Conservation (phyloP, 1,140 invertebrate genomes). For the Drosophila leontia region DNA sequence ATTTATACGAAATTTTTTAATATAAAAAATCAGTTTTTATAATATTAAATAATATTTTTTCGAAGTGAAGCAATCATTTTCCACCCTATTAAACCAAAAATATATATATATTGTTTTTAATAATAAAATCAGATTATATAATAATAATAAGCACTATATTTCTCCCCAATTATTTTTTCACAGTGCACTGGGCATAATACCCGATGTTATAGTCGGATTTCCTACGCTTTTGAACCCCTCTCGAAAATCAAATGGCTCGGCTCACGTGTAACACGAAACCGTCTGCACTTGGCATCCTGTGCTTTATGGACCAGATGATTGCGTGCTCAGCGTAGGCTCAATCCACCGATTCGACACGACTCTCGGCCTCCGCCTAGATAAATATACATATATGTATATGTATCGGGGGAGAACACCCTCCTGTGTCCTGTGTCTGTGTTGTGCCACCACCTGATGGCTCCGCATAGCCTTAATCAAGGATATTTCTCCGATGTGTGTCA, state of each 20-base stretch:
- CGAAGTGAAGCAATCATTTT: too few relatives aligned
- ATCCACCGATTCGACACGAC: constrained; percentile 21
- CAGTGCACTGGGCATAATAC: not conserved
- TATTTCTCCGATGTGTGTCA: constrained; percentile 20
- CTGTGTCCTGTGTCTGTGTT: not conserved
- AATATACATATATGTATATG: not conserved
- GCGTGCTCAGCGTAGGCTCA: constrained; percentile 54
- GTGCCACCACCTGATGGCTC: constrained; percentile 24
- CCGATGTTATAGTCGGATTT: constrained; percentile 13
- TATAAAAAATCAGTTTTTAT: too few relatives aligned
- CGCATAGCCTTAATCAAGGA: constrained; percentile 25
- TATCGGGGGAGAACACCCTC: not conserved
- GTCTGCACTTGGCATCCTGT: constrained; percentile 67
- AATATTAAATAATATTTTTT: too few relatives aligned
- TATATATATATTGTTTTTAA: too few relatives aligned
- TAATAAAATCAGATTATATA: too few relatives aligned
- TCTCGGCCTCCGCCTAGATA: not conserved
- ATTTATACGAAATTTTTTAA: too few relatives aligned
- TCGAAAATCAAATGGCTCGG: constrained; percentile 21
- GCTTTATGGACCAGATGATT: constrained; percentile 74
- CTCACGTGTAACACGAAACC: constrained; percentile 61
- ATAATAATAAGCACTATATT: too few relatives aligned
- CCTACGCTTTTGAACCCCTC: not conserved
- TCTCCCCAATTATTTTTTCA: not conserved
- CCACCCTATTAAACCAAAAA: too few relatives aligned